phyloP scores from a whole-genome alignment of 2,797 vertebrate genomes.

The Gymnoscopelus braueri region DNA sequence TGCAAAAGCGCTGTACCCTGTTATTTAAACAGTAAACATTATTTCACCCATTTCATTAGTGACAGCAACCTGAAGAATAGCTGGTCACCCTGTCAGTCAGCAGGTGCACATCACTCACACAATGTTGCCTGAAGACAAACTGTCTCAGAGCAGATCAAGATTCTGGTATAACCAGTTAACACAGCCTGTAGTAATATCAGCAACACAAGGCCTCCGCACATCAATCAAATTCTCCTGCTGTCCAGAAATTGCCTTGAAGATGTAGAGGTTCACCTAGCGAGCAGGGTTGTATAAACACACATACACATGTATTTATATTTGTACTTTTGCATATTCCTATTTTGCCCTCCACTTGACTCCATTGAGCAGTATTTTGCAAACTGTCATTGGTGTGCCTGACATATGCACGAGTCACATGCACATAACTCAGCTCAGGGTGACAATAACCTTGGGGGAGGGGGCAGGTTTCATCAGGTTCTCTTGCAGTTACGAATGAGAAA shows the following conservation, averaged over 20 bases:
- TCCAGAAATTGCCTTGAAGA: conserved; percentile 39
- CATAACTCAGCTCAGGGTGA: conserved; percentile 39
- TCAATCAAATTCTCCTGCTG: conserved; percentile 27
- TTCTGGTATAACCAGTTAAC: conserved; percentile 29
- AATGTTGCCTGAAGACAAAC: conserved; percentile 3
- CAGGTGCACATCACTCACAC: not conserved
- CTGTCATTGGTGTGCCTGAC: conserved; percentile 32
- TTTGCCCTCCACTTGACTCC: conserved; percentile 26
- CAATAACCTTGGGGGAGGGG: conserved; percentile 30
- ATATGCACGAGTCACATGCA: conserved; percentile 31
- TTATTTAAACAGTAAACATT: too few relatives aligned
- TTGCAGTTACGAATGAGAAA: conserved; percentile 49
- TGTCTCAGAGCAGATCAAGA: not conserved
- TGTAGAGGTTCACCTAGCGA: not conserved
- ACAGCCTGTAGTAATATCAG: conserved; percentile 12
- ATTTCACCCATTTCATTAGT: not conserved
- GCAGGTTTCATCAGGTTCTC: conserved; percentile 66
- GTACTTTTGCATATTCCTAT: conserved; percentile 29
- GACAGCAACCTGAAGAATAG: not conserved
- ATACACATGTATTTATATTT: conserved; percentile 32
- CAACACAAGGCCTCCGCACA: conserved; percentile 31
- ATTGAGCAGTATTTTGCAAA: conserved; percentile 55
- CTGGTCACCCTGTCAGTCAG: not conserved
- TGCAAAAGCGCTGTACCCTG: too few relatives aligned
- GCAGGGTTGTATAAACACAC: conserved; percentile 9